Evolutionary conservation across 2,888 invertebrate genomes (phyloP).

Genomic region (Parasteatoda lunata): DNA sequence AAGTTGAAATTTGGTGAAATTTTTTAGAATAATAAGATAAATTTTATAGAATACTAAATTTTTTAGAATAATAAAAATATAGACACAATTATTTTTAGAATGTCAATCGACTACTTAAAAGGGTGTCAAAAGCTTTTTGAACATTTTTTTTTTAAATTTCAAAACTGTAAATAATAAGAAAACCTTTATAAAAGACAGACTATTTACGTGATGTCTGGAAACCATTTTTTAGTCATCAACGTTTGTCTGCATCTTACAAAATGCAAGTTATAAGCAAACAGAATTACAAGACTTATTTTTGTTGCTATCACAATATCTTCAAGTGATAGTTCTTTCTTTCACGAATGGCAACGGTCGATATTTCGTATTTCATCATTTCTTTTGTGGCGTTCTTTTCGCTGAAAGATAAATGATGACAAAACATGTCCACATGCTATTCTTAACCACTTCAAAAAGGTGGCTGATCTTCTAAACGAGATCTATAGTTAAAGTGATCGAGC

Average conservation of each 20-base stretch:
- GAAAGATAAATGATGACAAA: not conserved
- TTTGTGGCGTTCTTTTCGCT: constrained; percentile 4
- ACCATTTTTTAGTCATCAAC: not conserved
- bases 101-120: no score
- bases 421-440: not conserved
- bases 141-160: no score
- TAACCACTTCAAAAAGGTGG: not conserved
- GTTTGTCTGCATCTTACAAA: not conserved
- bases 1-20: no score
- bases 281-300: not conserved
- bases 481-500: not conserved
- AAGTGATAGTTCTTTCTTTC: not conserved
- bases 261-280: not conserved
- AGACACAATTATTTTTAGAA: no score
- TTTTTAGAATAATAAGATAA: no score
- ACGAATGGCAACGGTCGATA: constrained; percentile 8
- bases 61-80: no score
- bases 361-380: constrained; percentile 15
- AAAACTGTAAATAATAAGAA: no score
- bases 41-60: no score
- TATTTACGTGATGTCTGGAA: not conserved
- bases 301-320: not conserved
- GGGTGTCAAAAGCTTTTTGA: no score
- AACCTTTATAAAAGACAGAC: not conserved
- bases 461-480: not conserved